Base-by-base conservation (phyloP, 2,888 invertebrate genomes). In the Cyclophora albipunctata region DNA sequence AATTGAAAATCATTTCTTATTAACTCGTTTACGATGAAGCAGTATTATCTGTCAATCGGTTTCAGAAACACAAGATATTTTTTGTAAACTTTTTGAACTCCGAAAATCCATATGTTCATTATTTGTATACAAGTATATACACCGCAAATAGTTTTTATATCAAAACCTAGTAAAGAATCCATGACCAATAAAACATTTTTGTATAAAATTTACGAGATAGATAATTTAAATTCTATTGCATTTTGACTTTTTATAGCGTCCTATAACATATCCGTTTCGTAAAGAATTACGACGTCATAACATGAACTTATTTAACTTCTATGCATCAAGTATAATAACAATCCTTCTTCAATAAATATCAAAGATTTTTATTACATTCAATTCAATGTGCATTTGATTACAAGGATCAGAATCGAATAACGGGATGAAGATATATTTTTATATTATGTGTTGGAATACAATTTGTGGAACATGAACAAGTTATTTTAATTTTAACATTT, bases 191-290 rank as follows among this genome's bases (percentile, higher is more conserved):
- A 66, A 65, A 59, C 60, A 64, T 61, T 55, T 56, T 52, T 50
- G 56, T 53, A 59, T 56, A 51, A 60, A 62, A 53, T 65, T 65
- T 65, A 67, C 58, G 61, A 60, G 59, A 57, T 49, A 55, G 52
- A 58, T 62, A 56, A 58, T 60, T 61, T 62, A 60, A 64, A 59
- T 52, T 55, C 55, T 61, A 64, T 63, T 61, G 61, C 60, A 59
- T 65, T 61, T 64, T 52, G 60, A 55, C 53, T 53, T 55, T 56
- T 63, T 61, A 66, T 62, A 51, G 58, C 57, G 60, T 59, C 55
- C 51, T 58, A 62, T 62, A 62, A 60, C 55, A 59, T 58, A 62
- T 65, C 60, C 65, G 60, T 59, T 65, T 48, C 52, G 54, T 45
- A 54, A 57, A 58, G 58, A 62, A 57, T 56, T 62, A 62, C 58